Percentiles rank a stretch among this genome's conserved stretches.
Evolutionary conservation across 2,888 invertebrate genomes (phyloP).

Genomic region (Drosophila nr. perissopoda): DNA sequence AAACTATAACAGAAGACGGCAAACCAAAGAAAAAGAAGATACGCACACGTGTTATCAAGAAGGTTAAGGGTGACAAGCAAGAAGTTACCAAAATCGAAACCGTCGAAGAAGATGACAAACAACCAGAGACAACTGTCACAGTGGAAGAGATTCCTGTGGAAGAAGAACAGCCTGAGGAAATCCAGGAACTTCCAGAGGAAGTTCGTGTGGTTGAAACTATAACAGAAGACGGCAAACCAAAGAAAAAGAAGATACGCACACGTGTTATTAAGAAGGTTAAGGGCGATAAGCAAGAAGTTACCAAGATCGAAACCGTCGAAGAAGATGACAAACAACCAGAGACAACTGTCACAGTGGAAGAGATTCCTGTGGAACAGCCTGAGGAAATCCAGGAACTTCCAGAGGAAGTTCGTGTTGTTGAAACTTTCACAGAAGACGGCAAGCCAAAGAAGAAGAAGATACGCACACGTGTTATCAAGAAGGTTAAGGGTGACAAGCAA

Average conservation of each 20-base stretch:
- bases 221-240: constrained; percentile 56
- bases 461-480: constrained; percentile 61
- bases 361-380: constrained; percentile 23
- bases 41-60: constrained; percentile 63
- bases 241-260: constrained; percentile 61
- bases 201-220: constrained; percentile 31
- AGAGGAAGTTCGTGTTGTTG: constrained; percentile 42
- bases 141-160: constrained; percentile 48
- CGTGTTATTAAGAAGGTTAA: constrained; percentile 64
- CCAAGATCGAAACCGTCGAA: constrained; percentile 65
- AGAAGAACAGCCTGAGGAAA: constrained; percentile 34
- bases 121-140: constrained; percentile 55
- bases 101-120: constrained; percentile 53
- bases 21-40: constrained; percentile 55
- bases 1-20: constrained; percentile 46
- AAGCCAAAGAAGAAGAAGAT: constrained; percentile 55
- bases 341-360: constrained; percentile 57
- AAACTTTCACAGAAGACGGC: constrained; percentile 46
- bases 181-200: constrained; percentile 75
- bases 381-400: constrained; percentile 49
- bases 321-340: constrained; percentile 60
- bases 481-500: constrained; percentile 62
- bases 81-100: constrained; percentile 64
- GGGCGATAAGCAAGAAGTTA: constrained; percentile 63
- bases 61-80: constrained; percentile 61